Evolutionary conservation across 2,888 invertebrate species (phyloP), one percentile per base, ranked within the genome.

Genomic region (Nymphalis polychloros): DNA sequence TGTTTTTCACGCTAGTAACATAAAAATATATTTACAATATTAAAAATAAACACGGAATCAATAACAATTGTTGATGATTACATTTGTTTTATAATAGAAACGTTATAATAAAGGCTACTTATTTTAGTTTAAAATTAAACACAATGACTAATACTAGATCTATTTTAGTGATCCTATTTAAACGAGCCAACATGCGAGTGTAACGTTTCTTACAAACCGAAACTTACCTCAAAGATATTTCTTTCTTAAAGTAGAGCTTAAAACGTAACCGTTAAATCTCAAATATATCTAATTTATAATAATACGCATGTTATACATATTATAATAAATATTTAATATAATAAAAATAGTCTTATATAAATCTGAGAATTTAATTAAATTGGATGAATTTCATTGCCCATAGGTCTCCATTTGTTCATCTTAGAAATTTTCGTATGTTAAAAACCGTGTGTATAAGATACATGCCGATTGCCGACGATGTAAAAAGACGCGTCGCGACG

Each of bases 401-500:
- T 10, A 41, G 10, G 10, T 41, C 13, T 41, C 13, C 13, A 3
- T 41, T 41, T 13, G 41, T 10, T 41, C 41, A 13, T 41, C 41
- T 13, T 41, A 41, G 13, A 41, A 41, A 13, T 41, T 13, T 41
- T 55, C 2, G 17, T 31, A 53, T 31, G 6, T 55, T n/a, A 27
- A 27, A 31, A 31, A 31, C 27, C 48, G 55, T 64, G 62, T 53
- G 46, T 57, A 7, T 46, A 52, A n/a, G 41, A 48, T 64, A 6
- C 64, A 49, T 23, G 50, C 10, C 59, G 5, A 35, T 8, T 7
- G 20, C 10, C 59, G 19, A 17, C 41, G 16, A 31, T 20, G 17
- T 47, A 47, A 48, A 48, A 49, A 63, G 63, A 53, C 63, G 63
- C 59, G 63, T 60, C 67, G 53, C 52, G 64, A 50, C 63, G 63